Evolutionary conservation across 2,888 invertebrate genomes (phyloP).

Genomic region (Aphodius granarius): DNA sequence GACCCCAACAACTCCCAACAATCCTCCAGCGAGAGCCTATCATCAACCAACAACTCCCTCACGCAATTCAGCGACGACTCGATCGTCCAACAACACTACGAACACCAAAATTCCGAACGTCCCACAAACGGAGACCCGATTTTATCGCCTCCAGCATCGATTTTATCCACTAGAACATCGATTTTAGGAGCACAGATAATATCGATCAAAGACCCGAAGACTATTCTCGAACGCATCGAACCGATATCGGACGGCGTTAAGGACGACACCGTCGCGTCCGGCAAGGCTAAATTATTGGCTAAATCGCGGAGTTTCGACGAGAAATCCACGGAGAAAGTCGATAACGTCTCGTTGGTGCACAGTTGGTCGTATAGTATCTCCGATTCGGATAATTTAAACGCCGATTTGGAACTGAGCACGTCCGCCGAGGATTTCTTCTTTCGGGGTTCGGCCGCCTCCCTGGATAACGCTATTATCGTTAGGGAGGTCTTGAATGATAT

Average conservation of each 20-base stretch:
- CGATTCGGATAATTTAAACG: conserved; percentile 53
- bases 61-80: conserved; percentile 45
- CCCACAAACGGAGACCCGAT: conserved; percentile 42
- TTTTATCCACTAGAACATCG: conserved; percentile 11
- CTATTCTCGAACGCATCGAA: conserved; percentile 48
- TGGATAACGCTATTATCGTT: conserved; percentile 24
- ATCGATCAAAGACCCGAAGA: conserved; percentile 24
- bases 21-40: conserved; percentile 49
- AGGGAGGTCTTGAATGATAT: conserved; percentile 58
- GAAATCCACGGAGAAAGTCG: conserved; percentile 45
- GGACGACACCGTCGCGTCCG: conserved; percentile 28
- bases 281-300: conserved; percentile 35
- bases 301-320: conserved; percentile 54
- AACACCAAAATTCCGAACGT: conserved; percentile 31
- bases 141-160: conserved; percentile 34
- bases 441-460: conserved; percentile 49
- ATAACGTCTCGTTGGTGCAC: conserved; percentile 55
- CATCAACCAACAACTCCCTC: conserved; percentile 45
- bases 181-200: too few species aligned
- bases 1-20: conserved; percentile 41
- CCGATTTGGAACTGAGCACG: conserved; percentile 60
- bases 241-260: conserved; percentile 50
- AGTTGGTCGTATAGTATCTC: conserved; percentile 59
- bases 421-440: conserved; percentile 68
- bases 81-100: conserved; percentile 32